Conservation (phyloP, 2,113 vertebrate genomes). For the Clarias batrachus region DNA sequence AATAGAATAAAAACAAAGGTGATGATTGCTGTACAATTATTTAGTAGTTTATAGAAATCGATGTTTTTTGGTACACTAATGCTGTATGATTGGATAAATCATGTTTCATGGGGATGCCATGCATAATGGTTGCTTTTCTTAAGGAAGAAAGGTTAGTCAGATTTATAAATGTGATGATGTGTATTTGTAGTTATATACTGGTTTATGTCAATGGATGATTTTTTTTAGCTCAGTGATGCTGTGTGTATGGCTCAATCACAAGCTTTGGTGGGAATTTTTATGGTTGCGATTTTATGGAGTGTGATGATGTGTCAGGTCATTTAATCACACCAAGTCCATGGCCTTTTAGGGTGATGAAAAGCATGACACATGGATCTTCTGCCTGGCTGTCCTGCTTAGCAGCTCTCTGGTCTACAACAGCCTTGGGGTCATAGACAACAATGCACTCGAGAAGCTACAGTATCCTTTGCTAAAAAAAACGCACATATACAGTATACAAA, state of each 20-base stretch:
- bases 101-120: background rate
- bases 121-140: background rate
- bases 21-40: too few relatives aligned
- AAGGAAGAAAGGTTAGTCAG: background rate
- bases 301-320: background rate
- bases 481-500: background rate
- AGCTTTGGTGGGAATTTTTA: too few relatives aligned
- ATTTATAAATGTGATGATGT: background rate
- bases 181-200: too few relatives aligned
- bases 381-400: conserved; percentile 62
- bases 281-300: too few relatives aligned
- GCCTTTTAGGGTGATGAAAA: conserved; percentile 54
- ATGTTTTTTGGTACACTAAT: too few relatives aligned
- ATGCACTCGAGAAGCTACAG: conserved; percentile 41
- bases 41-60: too few relatives aligned
- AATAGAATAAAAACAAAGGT: too few relatives aligned
- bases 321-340: background rate
- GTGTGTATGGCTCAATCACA: too few relatives aligned
- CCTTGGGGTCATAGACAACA: conserved; percentile 51
- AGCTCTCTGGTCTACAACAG: conserved; percentile 66
- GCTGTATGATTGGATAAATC: too few relatives aligned
- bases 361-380: conserved; percentile 69
- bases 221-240: too few relatives aligned
- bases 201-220: too few relatives aligned
- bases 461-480: background rate